Evolutionary conservation across 2,888 invertebrate genomes (phyloP), one percentile per base, ranked within the genome.

Genomic region (Argyra leucocephala): DNA sequence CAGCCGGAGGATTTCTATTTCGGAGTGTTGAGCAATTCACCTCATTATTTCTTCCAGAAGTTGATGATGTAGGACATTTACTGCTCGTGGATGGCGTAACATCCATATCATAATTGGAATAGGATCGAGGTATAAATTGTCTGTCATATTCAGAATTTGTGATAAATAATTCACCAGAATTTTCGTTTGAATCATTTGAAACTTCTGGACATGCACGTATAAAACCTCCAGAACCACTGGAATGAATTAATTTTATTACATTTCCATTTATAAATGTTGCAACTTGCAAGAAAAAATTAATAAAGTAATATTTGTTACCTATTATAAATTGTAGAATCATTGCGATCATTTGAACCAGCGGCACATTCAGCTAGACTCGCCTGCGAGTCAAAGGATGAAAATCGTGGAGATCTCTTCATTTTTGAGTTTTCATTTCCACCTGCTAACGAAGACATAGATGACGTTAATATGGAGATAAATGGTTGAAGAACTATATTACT

Each of bases 321-420:
- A 37, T 31, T 59, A 57, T 62, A 57, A 15, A 21, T 9, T 10
- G 26, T 4, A 26, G 10, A 22, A 15, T 22, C 22, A 61, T n/a
- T 48, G 22, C 60, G 48, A 31, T 57, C 23, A 48, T 18, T 23
- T 7, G 64, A 24, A 9, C 64, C 67, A n/a, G 73, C 75, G 7
- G 76, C 74, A 68, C 74, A 77, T 69, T 79, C 79, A 3, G 78
- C 76, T 57, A 80, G 73, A 76, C 80, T 80, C 70, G 80, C 79
- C 73, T 80, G 80, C 71, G 80, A 80, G 73, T 80, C 80, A 63
- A 80, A 80, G 2, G 80, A 80, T 31, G 79, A 78, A 64, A 80
- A 80, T 6, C 80, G 74, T 36, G 80, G 80, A 37, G 80, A 80
- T 12, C 80, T 75, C 69, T 80, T 80, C 79, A 80, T 80, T 70